These are phyloP conservation scores for Euphonia xanthogaster DNA, from an alignment of 2,797 vertebrate species.

Conservation along the genomic window DNA sequence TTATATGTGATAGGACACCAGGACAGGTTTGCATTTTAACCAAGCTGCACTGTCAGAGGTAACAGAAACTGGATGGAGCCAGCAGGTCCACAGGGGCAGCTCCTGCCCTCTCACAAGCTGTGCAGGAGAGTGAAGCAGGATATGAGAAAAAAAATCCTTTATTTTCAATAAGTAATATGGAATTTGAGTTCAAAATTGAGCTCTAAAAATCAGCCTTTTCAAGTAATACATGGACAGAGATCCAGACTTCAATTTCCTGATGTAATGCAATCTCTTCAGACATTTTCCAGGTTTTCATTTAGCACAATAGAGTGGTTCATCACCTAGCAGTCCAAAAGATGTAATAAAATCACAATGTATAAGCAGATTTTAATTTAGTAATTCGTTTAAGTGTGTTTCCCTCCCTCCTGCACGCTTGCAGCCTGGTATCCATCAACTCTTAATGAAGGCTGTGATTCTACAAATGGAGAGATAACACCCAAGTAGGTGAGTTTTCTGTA, in stretches of 20 bases:
- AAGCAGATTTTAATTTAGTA: background rate
- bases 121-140: background rate
- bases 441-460: conserved; percentile 13
- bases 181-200: background rate
- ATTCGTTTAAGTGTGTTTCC: background rate
- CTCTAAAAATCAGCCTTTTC: background rate
- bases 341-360: background rate
- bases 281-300: background rate
- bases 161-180: background rate
- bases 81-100: background rate
- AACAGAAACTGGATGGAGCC: background rate
- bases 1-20: background rate
- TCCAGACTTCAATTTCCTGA: background rate
- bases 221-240: background rate
- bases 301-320: background rate
- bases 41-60: background rate
- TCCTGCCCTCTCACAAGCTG: background rate
- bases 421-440: conserved; percentile 4
- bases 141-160: background rate
- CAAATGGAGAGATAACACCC: conserved; percentile 25
- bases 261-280: background rate
- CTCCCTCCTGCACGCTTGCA: background rate
- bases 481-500: conserved; percentile 41
- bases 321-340: background rate
- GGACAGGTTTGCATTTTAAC: background rate